Evolutionary conservation across 2,888 invertebrate genomes (phyloP).

Genomic region (Ferdinandea cuprea): DNA sequence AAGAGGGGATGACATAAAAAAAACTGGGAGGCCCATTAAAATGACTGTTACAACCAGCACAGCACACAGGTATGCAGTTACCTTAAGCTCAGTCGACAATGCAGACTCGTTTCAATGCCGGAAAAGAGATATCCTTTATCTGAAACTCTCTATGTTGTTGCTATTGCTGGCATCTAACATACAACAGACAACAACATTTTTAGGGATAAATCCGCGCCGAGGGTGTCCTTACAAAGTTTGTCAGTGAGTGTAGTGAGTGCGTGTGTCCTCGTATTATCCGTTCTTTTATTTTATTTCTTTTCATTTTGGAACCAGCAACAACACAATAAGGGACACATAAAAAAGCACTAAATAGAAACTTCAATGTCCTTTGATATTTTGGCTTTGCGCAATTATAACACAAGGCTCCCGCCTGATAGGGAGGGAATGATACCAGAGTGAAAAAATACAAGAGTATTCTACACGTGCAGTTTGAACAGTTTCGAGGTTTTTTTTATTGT

Average conservation of each 20-base stretch:
- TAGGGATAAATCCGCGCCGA: slow-evolving; percentile 55
- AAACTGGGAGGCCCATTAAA: slow-evolving; percentile 43
- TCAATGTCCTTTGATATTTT: slow-evolving; percentile 71
- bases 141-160: slow-evolving; percentile 30
- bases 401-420: slow-evolving; percentile 10
- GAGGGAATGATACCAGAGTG: slow-evolving; percentile 9
- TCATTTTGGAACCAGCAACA: slow-evolving; percentile 45
- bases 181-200: slow-evolving; percentile 25
- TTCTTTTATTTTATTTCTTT: slow-evolving; percentile 63
- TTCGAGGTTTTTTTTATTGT: slow-evolving; percentile 36
- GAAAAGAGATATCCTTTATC: slow-evolving; percentile 70
- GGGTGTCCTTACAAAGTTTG: slow-evolving; percentile 60
- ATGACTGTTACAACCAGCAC: slow-evolving; percentile 53
- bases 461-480: slow-evolving; percentile 54
- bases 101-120: slow-evolving; percentile 69
- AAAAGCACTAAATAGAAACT: slow-evolving; percentile 54
- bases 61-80: slow-evolving; percentile 66
- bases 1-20: slow-evolving; percentile 38
- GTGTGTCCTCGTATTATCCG: slow-evolving; percentile 15
- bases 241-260: slow-evolving; percentile 16
- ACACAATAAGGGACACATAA: slow-evolving; percentile 61
- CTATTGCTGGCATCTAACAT: slow-evolving; percentile 29
- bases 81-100: slow-evolving; percentile 69
- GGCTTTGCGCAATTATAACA: slow-evolving; percentile 66
- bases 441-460: slow-evolving; percentile 52